These are phyloP conservation scores for Intellagama lesueurii DNA, from an alignment of 2,797 vertebrate species.

Conservation along the genomic window DNA sequence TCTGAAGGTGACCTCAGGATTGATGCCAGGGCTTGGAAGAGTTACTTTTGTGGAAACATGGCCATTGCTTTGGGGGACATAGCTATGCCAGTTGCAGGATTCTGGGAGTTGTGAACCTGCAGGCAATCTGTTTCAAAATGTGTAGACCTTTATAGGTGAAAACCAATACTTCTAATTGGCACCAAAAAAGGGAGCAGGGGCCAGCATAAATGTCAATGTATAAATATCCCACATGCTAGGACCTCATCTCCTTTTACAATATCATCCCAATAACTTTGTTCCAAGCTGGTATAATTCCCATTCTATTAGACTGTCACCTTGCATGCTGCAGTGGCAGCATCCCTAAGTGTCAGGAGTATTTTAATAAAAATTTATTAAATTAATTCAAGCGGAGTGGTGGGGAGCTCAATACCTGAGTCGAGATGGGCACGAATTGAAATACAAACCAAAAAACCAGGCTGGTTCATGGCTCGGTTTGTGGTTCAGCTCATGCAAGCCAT, in stretches of 20 bases:
- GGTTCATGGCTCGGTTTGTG: too few relatives aligned
- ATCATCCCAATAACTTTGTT: neutral
- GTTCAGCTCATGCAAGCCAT: too few relatives aligned
- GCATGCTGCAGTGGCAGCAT: neutral
- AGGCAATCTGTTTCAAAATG: neutral
- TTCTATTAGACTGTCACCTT: neutral
- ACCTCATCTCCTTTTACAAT: neutral
- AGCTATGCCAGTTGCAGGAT: too few relatives aligned
- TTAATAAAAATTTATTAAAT: too few relatives aligned
- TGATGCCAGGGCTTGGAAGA: neutral
- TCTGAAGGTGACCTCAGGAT: too few relatives aligned
- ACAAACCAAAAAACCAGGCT: too few relatives aligned
- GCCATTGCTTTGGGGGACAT: too few relatives aligned
- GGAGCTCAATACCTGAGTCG: too few relatives aligned
- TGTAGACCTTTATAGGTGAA: neutral
- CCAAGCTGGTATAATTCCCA: neutral
- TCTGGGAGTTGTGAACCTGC: neutral
- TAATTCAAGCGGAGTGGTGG: too few relatives aligned
- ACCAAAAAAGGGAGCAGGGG: neutral
- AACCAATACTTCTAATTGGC: neutral
- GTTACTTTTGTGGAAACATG: neutral
- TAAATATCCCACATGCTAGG: neutral
- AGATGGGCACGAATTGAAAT: too few relatives aligned
- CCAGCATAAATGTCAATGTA: neutral
- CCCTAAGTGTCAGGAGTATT: too few relatives aligned